These are phyloP conservation scores for Borostomias antarcticus DNA, from an alignment of 2,797 vertebrate species.

Conservation along the genomic window DNA sequence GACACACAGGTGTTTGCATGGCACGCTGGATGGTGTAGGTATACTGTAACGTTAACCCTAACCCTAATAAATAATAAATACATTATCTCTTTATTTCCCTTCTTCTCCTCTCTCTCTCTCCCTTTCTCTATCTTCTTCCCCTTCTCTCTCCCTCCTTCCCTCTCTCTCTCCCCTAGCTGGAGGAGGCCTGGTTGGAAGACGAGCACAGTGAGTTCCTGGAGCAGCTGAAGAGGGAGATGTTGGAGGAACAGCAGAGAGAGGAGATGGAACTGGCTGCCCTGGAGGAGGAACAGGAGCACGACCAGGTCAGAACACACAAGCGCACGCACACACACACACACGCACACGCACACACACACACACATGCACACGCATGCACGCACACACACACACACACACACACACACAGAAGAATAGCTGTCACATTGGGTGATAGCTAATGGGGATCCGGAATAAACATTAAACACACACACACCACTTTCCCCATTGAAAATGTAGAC, in stretches of 20 bases:
- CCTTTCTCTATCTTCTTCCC: slow-evolving; percentile 2
- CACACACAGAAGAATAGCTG: no score
- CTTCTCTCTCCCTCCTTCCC: neutral
- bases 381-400: neutral
- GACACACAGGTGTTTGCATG: neutral
- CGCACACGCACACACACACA: neutral
- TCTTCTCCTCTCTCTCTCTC: neutral
- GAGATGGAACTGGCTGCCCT: slow-evolving; percentile 84
- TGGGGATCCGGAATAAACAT: no score
- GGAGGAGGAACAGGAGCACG: slow-evolving; percentile 83
- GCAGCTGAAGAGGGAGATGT: slow-evolving; percentile 94
- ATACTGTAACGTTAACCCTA: no score
- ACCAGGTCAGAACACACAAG: slow-evolving; percentile 50
- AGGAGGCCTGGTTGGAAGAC: slow-evolving; percentile 97
- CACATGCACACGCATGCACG: neutral
- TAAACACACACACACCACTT: no score
- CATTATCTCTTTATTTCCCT: neutral
- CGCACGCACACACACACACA: neutral
- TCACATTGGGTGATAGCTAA: no score
- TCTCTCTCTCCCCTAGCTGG: slow-evolving; percentile 81
- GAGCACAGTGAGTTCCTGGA: slow-evolving; percentile 97
- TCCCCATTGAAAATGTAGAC: neutral
- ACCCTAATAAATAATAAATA: no score
- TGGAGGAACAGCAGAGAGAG: slow-evolving; percentile 90
- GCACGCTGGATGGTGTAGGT: neutral